These are phyloP conservation scores for Chrysopilus asiliformis DNA, from an alignment of 2,888 invertebrate genomes.

Conservation along the genomic window DNA sequence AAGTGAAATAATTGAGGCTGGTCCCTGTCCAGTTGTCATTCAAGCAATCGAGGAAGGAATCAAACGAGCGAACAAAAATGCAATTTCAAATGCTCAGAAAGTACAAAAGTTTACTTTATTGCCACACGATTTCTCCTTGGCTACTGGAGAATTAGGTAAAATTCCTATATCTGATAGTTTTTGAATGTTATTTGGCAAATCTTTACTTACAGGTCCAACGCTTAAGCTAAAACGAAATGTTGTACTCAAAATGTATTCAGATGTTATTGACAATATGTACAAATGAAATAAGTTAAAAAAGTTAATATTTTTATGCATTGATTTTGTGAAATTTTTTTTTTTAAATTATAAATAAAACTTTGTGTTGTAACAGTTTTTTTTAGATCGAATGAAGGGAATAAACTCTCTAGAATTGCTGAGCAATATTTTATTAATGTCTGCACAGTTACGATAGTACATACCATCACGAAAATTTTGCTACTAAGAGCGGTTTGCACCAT, in stretches of 20 bases:
- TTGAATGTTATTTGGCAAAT: too few species aligned
- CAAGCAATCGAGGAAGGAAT: constrained; percentile 66
- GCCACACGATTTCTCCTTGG: constrained; percentile 71
- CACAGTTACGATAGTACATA: too few species aligned
- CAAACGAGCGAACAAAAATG: constrained; percentile 55
- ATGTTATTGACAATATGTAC: constrained; percentile 64
- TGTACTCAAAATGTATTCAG: constrained; percentile 56
- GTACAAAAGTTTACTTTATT: constrained; percentile 76
- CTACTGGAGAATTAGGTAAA: constrained; percentile 60
- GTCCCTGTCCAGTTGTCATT: constrained; percentile 41
- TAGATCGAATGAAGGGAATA: too few species aligned
- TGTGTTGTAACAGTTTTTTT: too few species aligned
- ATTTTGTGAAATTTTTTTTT: too few species aligned
- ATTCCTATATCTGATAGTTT: neutral
- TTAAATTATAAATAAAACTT: too few species aligned
- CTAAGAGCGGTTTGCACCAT: too few species aligned
- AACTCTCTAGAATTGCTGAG: too few species aligned
- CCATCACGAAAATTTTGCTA: too few species aligned
- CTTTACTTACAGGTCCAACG: constrained; percentile 58
- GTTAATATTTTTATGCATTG: too few species aligned
- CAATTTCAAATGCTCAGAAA: constrained; percentile 74
- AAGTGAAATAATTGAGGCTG: constrained; percentile 49
- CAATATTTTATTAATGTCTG: too few species aligned
- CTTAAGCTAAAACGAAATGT: constrained; percentile 64
- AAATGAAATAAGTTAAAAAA: too few species aligned